Conservation (phyloP, 2,797 vertebrate genomes). For the Chloroceryle amazona region DNA sequence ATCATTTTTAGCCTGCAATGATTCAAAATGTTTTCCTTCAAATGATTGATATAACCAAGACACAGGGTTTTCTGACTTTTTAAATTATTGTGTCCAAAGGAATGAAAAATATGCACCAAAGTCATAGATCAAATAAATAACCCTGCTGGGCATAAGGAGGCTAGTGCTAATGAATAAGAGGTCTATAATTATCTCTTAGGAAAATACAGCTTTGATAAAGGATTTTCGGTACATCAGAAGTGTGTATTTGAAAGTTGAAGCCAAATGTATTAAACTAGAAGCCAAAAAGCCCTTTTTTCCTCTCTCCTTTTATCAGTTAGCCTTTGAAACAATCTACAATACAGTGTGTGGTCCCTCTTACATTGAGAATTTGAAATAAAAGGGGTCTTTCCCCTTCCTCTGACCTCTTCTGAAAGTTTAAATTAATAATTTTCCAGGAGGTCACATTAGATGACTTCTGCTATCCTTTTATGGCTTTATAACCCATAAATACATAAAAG, state of each 20-base stretch:
- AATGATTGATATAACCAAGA: neutral
- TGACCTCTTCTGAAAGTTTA: neutral
- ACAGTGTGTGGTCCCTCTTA: neutral
- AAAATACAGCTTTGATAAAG: slow-evolving; percentile 34
- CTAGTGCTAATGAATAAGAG: slow-evolving; percentile 35
- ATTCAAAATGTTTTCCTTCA: neutral
- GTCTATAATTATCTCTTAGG: slow-evolving; percentile 31
- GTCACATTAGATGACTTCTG: neutral
- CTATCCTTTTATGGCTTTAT: neutral
- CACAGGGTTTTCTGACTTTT: neutral
- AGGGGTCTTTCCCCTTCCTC: neutral
- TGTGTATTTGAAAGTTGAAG: slow-evolving; percentile 24
- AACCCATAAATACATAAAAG: neutral
- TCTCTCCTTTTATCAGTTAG: neutral
- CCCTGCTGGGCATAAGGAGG: neutral
- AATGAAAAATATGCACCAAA: neutral
- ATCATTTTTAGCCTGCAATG: neutral
- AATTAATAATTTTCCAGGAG: neutral
- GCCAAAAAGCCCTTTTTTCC: neutral
- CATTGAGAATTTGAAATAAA: neutral
- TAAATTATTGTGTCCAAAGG: neutral
- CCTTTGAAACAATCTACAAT: neutral
- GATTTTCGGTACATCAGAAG: slow-evolving; percentile 27
- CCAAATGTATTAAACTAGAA: neutral
- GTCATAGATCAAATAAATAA: slow-evolving; percentile 40